Conservation (phyloP, 2,888 invertebrate species). For the Erannis defoliaria region DNA sequence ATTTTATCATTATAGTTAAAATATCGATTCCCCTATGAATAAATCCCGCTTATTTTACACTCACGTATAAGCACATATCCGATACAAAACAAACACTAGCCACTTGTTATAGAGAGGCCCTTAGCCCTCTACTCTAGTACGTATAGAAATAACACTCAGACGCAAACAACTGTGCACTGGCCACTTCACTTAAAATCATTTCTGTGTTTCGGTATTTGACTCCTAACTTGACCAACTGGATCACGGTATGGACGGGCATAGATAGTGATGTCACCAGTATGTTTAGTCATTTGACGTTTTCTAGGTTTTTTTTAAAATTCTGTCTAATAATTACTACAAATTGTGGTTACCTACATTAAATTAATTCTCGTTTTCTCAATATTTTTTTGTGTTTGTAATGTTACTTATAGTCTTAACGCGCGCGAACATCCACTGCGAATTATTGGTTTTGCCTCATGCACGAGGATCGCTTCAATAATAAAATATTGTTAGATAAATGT, state of each 20-base stretch:
- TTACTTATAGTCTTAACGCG: too few relatives aligned
- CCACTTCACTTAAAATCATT: constrained; percentile 79
- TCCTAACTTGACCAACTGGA: constrained; percentile 39
- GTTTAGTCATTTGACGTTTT: too few relatives aligned
- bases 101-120: constrained; percentile 33
- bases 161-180: constrained; percentile 59
- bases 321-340: too few relatives aligned
- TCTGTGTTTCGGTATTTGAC: constrained; percentile 63
- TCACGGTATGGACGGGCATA: constrained; percentile 23
- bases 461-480: too few relatives aligned
- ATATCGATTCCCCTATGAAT: background rate
- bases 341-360: too few relatives aligned
- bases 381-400: too few relatives aligned
- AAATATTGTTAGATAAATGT: background rate
- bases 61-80: constrained; percentile 28
- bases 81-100: constrained; percentile 29
- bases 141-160: constrained; percentile 60
- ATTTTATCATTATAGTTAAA: background rate
- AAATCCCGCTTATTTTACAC: constrained; percentile 17
- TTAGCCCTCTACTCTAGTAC: constrained; percentile 41
- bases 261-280: constrained; percentile 12
- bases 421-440: too few relatives aligned
- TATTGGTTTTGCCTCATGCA: too few relatives aligned
- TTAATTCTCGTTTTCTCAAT: too few relatives aligned
- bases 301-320: too few relatives aligned